Conservation (phyloP, 53 echinoderm and acorn worm species). For the Holothuria scabra region DNA sequence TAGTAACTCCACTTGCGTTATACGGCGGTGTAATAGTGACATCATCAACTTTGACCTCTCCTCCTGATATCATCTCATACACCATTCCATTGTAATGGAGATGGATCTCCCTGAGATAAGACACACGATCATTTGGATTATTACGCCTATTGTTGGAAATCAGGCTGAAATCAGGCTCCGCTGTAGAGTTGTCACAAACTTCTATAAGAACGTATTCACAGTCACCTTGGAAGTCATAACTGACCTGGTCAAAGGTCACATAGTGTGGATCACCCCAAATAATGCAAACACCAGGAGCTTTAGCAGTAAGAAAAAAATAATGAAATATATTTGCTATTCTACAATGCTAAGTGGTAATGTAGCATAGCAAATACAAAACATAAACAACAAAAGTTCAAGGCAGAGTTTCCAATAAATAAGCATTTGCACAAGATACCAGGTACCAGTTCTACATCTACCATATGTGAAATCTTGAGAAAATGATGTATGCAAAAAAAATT, state of each 20-base stretch:
- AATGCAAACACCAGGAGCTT: slow-evolving; percentile 66
- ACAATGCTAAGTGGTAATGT: no score
- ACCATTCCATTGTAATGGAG: slow-evolving; percentile 17
- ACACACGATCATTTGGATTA: slow-evolving; percentile 61
- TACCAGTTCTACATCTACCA: no score
- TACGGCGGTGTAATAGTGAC: slow-evolving; percentile 57
- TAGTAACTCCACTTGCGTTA: neutral
- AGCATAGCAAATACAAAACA: no score
- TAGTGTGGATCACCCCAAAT: slow-evolving; percentile 77
- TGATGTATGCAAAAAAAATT: no score
- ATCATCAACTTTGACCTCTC: slow-evolving; percentile 53
- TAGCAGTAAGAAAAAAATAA: neutral
- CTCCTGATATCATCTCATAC: slow-evolving; percentile 43
- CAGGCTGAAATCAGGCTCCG: slow-evolving; percentile 50
- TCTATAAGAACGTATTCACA: slow-evolving; percentile 71
- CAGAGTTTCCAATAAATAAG: no score
- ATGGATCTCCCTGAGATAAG: slow-evolving; percentile 53
- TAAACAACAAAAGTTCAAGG: no score
- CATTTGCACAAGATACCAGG: no score
- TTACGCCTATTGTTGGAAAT: slow-evolving; percentile 54
- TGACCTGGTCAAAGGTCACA: slow-evolving; percentile 75
- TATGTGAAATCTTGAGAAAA: no score
- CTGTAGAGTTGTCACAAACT: slow-evolving; percentile 38
- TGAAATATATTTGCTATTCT: neutral
- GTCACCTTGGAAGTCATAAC: slow-evolving; percentile 74